Base-by-base conservation (phyloP, 1,140 invertebrate genomes). In the Heterodera schachtii region DNA sequence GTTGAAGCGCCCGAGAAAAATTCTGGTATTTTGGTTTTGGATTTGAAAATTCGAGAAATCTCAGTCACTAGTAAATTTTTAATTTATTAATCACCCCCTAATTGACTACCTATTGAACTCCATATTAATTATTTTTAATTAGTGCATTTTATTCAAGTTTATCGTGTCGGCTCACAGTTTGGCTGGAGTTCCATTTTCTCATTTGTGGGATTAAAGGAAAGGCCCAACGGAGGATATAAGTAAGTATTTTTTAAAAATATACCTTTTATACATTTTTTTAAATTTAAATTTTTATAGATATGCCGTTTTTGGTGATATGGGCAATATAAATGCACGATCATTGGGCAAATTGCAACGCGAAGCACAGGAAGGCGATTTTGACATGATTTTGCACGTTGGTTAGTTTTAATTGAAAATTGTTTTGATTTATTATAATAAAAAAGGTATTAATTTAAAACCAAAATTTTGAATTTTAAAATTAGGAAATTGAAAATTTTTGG, bases 251-350 rank as follows among this genome's bases (percentile, higher is more conserved):
- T 64, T 64, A 64, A 64, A 31, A 19, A 3, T 64, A 80, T 64
- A 80, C 46, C 47, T 69, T 49, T 49, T 49, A 49, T 49, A 60
- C 9, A 60, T 1, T 19, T 9, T 19, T 3, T 60, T 16, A 79
- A 46, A 44, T 47, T 57, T 82, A 43, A 21, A 64, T 9, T 8
- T 9, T 82, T 44, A 43, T 8, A 84, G 84, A 60, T 87, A 92
- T 79, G 91, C 91, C 5, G 83, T 93, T 43, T 92, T 90, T 86
- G 92, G 92, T 9, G 92, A 93, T 87, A 90, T 93, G 88, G 92
- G 92, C 21, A 92, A 91, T 82, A 84, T 84, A 8, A 92, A 92
- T 87, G 91, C 90, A 31, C 89, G 90, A 69, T 92, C 92, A 31
- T 80, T 93, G 2, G 88, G 91, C 2, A 80, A 89, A 60, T 85